Evolutionary conservation across 1,140 invertebrate genomes (phyloP).

Genomic region (Pomacea maculata): DNA sequence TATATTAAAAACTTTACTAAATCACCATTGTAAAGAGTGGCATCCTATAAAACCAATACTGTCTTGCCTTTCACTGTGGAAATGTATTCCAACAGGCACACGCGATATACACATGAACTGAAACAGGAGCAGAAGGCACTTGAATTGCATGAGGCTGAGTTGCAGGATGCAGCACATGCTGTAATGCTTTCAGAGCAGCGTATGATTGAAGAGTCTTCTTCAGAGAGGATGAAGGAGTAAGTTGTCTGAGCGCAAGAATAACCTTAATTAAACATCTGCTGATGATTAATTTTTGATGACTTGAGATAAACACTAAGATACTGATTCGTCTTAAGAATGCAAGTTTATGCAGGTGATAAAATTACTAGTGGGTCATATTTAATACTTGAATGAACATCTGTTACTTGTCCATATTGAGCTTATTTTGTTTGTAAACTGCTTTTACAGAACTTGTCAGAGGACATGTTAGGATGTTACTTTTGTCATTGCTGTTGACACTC

Average conservation of each 20-base stretch:
- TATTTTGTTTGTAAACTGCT: too few relatives aligned
- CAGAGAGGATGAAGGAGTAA: conserved; percentile 17
- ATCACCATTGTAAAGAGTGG: too few relatives aligned
- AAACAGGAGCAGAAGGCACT: conserved; percentile 22
- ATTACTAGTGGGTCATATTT: too few relatives aligned
- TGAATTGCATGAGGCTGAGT: conserved; percentile 21
- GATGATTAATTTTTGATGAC: background rate
- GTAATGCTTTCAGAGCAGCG: background rate
- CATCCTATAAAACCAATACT: too few relatives aligned
- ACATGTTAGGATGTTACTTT: too few relatives aligned
- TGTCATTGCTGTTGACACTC: too few relatives aligned
- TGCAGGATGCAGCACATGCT: conserved; percentile 7
- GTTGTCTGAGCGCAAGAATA: background rate
- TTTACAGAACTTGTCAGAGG: too few relatives aligned
- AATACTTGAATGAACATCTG: too few relatives aligned
- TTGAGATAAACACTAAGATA: background rate
- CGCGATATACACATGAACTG: conserved; percentile 18
- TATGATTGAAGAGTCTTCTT: background rate
- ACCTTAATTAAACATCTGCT: background rate
- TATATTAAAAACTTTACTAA: too few relatives aligned
- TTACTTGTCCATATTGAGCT: too few relatives aligned
- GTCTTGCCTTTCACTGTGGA: too few relatives aligned
- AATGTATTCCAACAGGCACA: conserved; percentile 10
- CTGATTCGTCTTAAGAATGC: background rate
- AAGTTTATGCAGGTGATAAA: background rate